Conservation (phyloP, 2,888 invertebrate species). For the Drosophila eohydei region DNA sequence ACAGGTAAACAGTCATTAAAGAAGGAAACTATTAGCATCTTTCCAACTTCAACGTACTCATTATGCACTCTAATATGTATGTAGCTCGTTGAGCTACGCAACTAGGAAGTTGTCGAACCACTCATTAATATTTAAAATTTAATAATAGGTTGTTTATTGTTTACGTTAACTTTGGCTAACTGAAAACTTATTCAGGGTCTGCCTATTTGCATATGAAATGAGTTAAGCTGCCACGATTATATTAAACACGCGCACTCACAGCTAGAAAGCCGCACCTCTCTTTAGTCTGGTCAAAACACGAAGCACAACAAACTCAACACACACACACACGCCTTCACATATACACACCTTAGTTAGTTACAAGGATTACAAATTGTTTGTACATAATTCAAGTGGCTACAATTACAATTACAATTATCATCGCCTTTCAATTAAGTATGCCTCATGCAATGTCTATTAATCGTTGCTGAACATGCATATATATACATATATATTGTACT, state of each 20-base stretch:
- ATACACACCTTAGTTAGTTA: constrained; percentile 16
- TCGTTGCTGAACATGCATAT: constrained; percentile 61
- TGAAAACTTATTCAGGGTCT: constrained; percentile 21
- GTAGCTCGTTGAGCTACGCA: neutral
- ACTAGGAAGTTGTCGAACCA: neutral
- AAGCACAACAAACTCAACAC: constrained; percentile 10
- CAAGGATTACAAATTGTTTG: constrained; percentile 56
- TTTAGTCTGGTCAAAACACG: constrained; percentile 34
- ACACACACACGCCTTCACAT: neutral
- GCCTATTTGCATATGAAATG: constrained; percentile 30
- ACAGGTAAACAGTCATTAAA: neutral
- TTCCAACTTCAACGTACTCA: neutral
- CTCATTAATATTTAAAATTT: constrained; percentile 10
- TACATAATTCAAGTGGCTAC: constrained; percentile 46
- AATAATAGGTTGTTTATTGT: constrained; percentile 10
- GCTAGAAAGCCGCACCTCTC: constrained; percentile 28
- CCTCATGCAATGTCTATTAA: constrained; percentile 62
- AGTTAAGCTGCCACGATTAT: constrained; percentile 5
- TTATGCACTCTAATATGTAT: neutral
- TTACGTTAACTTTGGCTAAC: constrained; percentile 4
- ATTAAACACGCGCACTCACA: constrained; percentile 3
- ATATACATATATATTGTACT: constrained; percentile 43
- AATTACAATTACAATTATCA: constrained; percentile 37
- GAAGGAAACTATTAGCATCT: too few relatives aligned
- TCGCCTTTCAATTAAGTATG: constrained; percentile 51